Base-by-base conservation (phyloP, 1,140 invertebrate genomes). In the Tribolium castaneum region DNA sequence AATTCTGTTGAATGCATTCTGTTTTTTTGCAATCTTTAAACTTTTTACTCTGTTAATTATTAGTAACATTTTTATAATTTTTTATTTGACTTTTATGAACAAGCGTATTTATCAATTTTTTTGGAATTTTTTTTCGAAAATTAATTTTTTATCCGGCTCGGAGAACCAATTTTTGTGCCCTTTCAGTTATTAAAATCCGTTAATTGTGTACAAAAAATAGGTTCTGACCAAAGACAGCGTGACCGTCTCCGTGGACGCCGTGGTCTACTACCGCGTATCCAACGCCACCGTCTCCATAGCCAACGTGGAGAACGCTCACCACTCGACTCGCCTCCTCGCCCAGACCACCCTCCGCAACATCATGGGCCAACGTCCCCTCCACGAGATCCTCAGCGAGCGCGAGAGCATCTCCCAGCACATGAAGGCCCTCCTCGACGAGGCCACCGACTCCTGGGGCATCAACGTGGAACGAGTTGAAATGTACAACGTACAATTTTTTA, bases 381-480 rank as follows among this genome's bases (percentile, higher is more conserved):
- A 97, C 84, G 97, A 99, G 89, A 98, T 99, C 84, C 90, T 99
- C 16, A 96, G 96, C 84, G 97, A 99, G 85, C 90, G 97, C 70
- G 97, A 98, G 86, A 93, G 94, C 54, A 97, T 99, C 83, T 97
- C 96, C 30, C 93, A 94, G 75, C 94, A 94, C 71, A 96, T 94
- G 94, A 93, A 95, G 88, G 90, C 91, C 35, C 90, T 93, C 4
- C 87, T 98, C 52, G 97, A 98, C 86, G 96, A 97, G 86, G 96
- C 96, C 10, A 98, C 97, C 7, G 97, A 98, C 84, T 93, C 95
- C 16, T 98, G 97, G 97, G 97, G 97, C 13, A 97, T 98, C 80
- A 98, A 98, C 89, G 97, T 99, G 12, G 97, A 98, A 87, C 89
- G 97, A 79, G 97, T 99, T 51, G 97, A 98, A 90, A 96, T 98